Evolutionary conservation across 2,888 invertebrate species (phyloP).

Genomic region (Hirtodrosophila alboralis): DNA sequence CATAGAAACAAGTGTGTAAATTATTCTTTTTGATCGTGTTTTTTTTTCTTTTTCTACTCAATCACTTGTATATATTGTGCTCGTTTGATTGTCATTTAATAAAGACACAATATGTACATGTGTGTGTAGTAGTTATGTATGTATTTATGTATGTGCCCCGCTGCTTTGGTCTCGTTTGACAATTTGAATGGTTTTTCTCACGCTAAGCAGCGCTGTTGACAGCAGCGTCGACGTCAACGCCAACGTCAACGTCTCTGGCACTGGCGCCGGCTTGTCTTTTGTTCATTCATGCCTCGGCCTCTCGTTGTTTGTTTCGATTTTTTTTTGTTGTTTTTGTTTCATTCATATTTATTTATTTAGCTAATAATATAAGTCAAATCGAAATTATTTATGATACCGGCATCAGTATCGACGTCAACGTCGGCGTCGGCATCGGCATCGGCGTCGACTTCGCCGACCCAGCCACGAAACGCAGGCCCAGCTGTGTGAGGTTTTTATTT

Average conservation of each 20-base stretch:
- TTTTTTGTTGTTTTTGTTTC: slow-evolving; percentile 23
- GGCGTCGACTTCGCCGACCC: slow-evolving; percentile 32
- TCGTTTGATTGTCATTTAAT: slow-evolving; percentile 62
- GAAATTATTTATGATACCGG: slow-evolving; percentile 76
- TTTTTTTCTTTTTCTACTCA: slow-evolving; percentile 15
- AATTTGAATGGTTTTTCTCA: slow-evolving; percentile 74
- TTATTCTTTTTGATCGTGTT: slow-evolving; percentile 21
- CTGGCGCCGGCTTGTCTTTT: slow-evolving; percentile 72
- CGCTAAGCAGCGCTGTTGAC: slow-evolving; percentile 66
- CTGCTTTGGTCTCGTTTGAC: slow-evolving; percentile 53
- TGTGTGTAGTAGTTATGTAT: too few relatives aligned
- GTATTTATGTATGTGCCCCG: slow-evolving; percentile 56
- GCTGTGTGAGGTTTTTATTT: slow-evolving; percentile 24
- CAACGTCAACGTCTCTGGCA: slow-evolving; percentile 28
- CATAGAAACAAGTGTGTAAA: slow-evolving; percentile 5
- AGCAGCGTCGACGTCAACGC: slow-evolving; percentile 15
- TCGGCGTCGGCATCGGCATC: slow-evolving; percentile 1
- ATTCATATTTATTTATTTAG: slow-evolving; percentile 73
- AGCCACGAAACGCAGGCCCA: slow-evolving; percentile 40
- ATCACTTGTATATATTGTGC: slow-evolving; percentile 15
- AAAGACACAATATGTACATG: slow-evolving; percentile 52
- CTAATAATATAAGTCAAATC: slow-evolving; percentile 77
- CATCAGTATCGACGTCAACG: slow-evolving; percentile 36
- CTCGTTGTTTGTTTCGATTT: slow-evolving; percentile 49
- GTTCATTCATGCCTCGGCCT: slow-evolving; percentile 65